Evolutionary conservation across 2,113 vertebrate species (phyloP).

Genomic region (Hippocampus guttulatus): DNA sequence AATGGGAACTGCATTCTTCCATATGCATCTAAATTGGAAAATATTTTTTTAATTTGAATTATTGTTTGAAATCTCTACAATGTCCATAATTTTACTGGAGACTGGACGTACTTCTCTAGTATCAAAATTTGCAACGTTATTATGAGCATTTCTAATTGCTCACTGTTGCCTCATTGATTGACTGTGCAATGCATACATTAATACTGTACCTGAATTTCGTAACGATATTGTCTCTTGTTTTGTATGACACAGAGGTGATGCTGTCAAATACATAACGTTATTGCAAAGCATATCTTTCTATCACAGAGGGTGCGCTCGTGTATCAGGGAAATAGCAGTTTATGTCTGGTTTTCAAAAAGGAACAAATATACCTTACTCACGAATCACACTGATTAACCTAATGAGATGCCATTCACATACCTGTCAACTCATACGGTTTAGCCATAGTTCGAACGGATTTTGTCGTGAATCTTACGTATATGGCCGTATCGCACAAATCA

Average conservation of each 20-base stretch:
- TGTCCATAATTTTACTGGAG: neutral
- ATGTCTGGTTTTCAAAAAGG: neutral
- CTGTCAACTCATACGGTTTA: too few species aligned
- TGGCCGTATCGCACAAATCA: too few species aligned
- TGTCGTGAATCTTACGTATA: too few species aligned
- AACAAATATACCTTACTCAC: neutral
- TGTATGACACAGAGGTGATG: neutral
- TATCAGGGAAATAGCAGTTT: conserved; percentile 2
- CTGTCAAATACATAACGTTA: neutral
- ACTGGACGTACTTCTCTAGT: neutral
- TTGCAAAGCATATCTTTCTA: neutral
- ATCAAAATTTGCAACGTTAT: neutral
- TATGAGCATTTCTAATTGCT: conserved; percentile 1
- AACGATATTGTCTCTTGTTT: neutral
- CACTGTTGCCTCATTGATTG: conserved; percentile 21
- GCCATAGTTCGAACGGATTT: too few species aligned
- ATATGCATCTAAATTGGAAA: neutral
- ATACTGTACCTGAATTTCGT: neutral
- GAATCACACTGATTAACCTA: neutral
- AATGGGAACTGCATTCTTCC: neutral
- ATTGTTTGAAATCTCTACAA: neutral
- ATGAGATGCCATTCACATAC: neutral
- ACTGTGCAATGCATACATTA: neutral
- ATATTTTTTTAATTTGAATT: neutral
- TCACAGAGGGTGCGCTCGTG: conserved; percentile 1